Conservation (phyloP, 2,113 vertebrate genomes). For the Scophthalmus maximus region DNA sequence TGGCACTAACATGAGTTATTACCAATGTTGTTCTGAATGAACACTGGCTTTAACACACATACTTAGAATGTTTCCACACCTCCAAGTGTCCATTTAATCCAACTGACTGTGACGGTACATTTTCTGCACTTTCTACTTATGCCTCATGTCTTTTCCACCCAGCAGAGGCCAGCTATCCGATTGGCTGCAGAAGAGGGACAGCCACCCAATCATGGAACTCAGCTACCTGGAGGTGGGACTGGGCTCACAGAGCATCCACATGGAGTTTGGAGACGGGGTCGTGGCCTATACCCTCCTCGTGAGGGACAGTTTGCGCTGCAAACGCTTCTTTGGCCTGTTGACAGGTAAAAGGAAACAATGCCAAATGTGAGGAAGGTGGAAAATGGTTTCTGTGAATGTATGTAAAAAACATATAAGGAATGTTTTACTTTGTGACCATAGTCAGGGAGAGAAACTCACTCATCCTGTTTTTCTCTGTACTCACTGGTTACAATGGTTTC, state of each 20-base stretch:
- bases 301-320: slow-evolving; percentile 86
- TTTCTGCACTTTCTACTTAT: slow-evolving; percentile 21
- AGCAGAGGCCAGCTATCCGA: slow-evolving; percentile 86
- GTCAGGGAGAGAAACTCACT: slow-evolving; percentile 17
- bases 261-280: slow-evolving; percentile 85
- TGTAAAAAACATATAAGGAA: slow-evolving; percentile 44
- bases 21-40: neutral
- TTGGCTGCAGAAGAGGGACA: slow-evolving; percentile 87
- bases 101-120: neutral
- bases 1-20: too few relatives aligned
- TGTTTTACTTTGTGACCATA: neutral
- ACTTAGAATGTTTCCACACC: too few relatives aligned
- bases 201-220: slow-evolving; percentile 84
- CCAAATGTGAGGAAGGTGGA: slow-evolving; percentile 22
- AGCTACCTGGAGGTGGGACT: slow-evolving; percentile 90
- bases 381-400: slow-evolving; percentile 26
- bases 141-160: slow-evolving; percentile 32
- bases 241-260: slow-evolving; percentile 87
- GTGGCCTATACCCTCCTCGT: slow-evolving; percentile 89
- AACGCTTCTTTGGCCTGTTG: slow-evolving; percentile 84
- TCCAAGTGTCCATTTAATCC: slow-evolving; percentile 6
- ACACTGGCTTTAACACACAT: too few relatives aligned
- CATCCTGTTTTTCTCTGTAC: neutral
- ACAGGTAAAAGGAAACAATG: slow-evolving; percentile 80
- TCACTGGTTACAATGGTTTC: slow-evolving; percentile 15